Evolutionary conservation across 2,888 invertebrate species (phyloP).

Genomic region (Drosophila nr. medialis): DNA sequence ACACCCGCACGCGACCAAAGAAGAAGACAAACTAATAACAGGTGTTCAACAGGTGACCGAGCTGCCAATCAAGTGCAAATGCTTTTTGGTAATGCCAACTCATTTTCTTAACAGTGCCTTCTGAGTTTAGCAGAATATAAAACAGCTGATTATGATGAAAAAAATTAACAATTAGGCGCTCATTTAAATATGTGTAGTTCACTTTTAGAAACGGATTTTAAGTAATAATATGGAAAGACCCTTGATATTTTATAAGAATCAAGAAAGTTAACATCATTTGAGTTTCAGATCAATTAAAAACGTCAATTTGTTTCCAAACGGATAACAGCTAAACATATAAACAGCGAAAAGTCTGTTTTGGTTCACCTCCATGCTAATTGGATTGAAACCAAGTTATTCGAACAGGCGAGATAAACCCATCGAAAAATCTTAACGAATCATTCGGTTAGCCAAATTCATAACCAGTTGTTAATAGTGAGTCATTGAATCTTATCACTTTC

Average conservation of each 20-base stretch:
- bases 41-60: constrained; percentile 58
- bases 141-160: constrained; percentile 33
- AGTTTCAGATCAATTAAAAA: background rate
- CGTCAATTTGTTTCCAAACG: background rate
- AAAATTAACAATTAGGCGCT: background rate
- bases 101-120: constrained; percentile 6
- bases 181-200: background rate
- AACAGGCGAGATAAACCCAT: background rate
- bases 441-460: background rate
- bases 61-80: constrained; percentile 40
- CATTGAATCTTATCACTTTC: background rate
- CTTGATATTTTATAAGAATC: background rate
- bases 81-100: constrained; percentile 6
- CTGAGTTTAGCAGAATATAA: constrained; percentile 22
- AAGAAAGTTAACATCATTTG: background rate
- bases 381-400: background rate
- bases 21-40: constrained; percentile 59
- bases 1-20: constrained; percentile 57
- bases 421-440: background rate
- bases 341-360: too few relatives aligned
- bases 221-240: background rate
- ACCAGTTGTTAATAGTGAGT: background rate
- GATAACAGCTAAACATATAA: background rate
- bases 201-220: background rate
- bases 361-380: background rate